Conservation (phyloP, 2,113 vertebrate species). For the Chunga burmeisteri region DNA sequence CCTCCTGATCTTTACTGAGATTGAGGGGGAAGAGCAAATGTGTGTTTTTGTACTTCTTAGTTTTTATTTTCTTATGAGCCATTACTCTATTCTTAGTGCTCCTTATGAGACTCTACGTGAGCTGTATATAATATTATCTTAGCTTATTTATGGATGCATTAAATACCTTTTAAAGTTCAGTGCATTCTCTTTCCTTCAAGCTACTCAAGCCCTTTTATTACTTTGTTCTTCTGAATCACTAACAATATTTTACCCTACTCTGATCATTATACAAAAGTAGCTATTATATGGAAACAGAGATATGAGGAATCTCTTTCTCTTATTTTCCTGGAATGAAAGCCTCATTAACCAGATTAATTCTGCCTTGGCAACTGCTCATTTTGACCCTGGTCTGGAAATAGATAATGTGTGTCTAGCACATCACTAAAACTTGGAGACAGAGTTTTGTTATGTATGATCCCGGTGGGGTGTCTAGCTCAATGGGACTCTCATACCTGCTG, state of each 20-base stretch:
- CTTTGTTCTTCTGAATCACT: constrained; percentile 36
- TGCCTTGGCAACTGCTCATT: neutral
- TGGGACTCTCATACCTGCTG: neutral
- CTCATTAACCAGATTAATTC: constrained; percentile 40
- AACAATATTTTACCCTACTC: constrained; percentile 22
- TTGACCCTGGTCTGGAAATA: constrained; percentile 19
- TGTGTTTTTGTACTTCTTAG: neutral
- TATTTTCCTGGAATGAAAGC: constrained; percentile 38
- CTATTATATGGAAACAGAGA: constrained; percentile 3
- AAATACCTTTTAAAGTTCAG: constrained; percentile 46
- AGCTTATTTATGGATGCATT: constrained; percentile 54
- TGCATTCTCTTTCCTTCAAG: constrained; percentile 15
- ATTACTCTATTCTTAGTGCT: neutral
- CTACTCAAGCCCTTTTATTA: constrained; percentile 44
- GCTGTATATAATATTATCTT: constrained; percentile 7
- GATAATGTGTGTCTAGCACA: neutral
- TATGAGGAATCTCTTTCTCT: neutral
- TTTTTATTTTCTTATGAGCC: constrained; percentile 15
- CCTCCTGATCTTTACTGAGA: neutral
- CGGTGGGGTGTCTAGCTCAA: neutral
- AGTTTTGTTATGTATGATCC: neutral
- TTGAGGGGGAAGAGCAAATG: neutral
- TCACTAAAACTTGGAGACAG: neutral
- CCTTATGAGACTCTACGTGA: neutral
- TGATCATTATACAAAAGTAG: constrained; percentile 20